Percentiles rank a stretch among this genome's conserved stretches.
These are phyloP conservation scores for Littorina saxatilis DNA, from an alignment of 1,140 invertebrate species.

Conservation along the genomic window DNA sequence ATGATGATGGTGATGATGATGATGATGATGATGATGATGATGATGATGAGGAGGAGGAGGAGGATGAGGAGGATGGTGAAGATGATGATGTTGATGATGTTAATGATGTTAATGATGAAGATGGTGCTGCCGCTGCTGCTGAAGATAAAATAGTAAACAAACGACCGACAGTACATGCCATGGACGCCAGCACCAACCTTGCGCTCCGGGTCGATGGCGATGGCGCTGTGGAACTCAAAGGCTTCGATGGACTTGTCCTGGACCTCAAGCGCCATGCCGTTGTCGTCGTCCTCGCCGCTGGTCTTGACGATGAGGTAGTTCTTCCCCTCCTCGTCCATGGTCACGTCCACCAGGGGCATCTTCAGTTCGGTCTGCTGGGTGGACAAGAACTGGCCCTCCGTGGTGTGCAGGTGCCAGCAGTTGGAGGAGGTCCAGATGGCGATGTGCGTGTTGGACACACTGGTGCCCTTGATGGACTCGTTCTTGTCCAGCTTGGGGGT, in stretches of 20 bases:
- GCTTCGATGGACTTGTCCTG: constrained; percentile 78
- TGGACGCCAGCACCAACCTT: no score
- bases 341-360: constrained; percentile 62
- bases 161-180: no score
- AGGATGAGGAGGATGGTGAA: no score
- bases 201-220: constrained; percentile 74
- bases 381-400: constrained; percentile 62
- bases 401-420: constrained; percentile 68
- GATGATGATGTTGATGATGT: no score
- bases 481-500: constrained; percentile 84
- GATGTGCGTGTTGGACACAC: constrained; percentile 67
- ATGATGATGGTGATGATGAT: no score
- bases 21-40: no score
- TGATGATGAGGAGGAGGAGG: no score
- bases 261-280: constrained; percentile 70
- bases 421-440: constrained; percentile 65
- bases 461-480: constrained; percentile 62
- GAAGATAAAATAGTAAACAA: no score
- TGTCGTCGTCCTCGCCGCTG: constrained; percentile 63
- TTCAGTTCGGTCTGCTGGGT: constrained; percentile 61
- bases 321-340: constrained; percentile 57
- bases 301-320: constrained; percentile 67
- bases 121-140: no score
- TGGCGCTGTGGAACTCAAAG: constrained; percentile 86
- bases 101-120: no score